These are phyloP conservation scores for Tachuris rubrigastra DNA, from an alignment of 2,113 vertebrate genomes.

Conservation along the genomic window DNA sequence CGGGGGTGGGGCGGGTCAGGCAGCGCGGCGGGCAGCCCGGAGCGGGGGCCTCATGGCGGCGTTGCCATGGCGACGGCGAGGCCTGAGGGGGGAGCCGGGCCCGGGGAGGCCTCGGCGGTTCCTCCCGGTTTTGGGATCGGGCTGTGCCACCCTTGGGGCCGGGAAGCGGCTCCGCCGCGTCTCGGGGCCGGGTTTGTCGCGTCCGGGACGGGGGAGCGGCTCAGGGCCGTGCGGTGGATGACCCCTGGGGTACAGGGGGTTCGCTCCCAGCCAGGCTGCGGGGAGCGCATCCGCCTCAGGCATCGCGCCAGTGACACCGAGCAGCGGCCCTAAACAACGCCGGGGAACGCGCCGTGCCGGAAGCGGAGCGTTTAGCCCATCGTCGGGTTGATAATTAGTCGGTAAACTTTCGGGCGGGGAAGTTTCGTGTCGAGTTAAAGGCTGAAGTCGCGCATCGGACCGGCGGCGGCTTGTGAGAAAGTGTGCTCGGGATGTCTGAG, in stretches of 20 bases:
- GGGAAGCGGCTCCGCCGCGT: rapidly evolving
- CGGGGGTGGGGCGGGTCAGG: background rate
- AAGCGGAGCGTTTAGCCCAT: background rate
- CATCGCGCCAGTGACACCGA: background rate
- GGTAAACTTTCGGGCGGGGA: background rate
- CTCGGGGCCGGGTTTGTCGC: background rate
- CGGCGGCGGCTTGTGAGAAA: background rate
- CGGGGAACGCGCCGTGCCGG: background rate
- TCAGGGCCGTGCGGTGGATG: background rate
- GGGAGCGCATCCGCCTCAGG: background rate
- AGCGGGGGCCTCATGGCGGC: background rate
- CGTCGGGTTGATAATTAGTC: background rate
- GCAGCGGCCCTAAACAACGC: background rate
- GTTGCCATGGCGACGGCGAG: background rate
- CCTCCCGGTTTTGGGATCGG: background rate
- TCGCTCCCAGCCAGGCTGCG: background rate
- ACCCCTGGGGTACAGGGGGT: too few species aligned
- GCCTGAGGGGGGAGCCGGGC: background rate
- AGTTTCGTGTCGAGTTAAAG: background rate
- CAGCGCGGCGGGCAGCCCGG: background rate
- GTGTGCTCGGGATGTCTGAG: background rate
- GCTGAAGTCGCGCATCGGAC: background rate
- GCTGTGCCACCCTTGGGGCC: background rate
- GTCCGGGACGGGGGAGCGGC: too few species aligned
- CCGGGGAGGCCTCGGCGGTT: background rate